Evolutionary conservation across 2,113 vertebrate genomes (phyloP).

Genomic region (Meleagris gallopavo): DNA sequence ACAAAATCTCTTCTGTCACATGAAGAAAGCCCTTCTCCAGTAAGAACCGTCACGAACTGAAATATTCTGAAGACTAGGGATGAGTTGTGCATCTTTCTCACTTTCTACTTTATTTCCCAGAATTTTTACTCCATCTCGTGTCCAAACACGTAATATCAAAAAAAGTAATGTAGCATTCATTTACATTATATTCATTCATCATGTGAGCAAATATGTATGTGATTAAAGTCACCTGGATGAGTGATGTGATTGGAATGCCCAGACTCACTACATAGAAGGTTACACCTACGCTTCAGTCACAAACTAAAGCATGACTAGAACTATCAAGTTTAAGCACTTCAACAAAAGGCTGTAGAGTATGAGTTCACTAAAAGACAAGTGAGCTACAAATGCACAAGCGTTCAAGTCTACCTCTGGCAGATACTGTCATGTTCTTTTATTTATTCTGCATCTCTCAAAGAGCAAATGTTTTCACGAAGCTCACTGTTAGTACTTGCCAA

Average conservation of each 20-base stretch:
- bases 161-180: accelerated
- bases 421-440: neutral
- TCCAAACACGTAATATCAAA: neutral
- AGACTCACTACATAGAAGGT: neutral
- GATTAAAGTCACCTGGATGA: neutral
- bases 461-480: neutral
- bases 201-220: accelerated
- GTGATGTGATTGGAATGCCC: neutral
- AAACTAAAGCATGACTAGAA: accelerated
- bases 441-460: neutral
- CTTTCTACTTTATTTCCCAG: neutral
- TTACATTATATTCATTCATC: accelerated
- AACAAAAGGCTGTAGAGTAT: neutral
- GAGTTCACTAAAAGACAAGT: neutral
- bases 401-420: neutral
- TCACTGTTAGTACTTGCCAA: neutral
- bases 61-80: neutral
- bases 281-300: neutral
- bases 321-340: neutral
- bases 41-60: neutral
- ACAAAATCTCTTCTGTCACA: neutral
- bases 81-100: neutral
- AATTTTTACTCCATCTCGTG: neutral
- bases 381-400: neutral
- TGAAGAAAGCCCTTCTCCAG: neutral